Evolutionary conservation across 2,113 vertebrate genomes (phyloP).

Genomic region (Microtus ochrogaster): DNA sequence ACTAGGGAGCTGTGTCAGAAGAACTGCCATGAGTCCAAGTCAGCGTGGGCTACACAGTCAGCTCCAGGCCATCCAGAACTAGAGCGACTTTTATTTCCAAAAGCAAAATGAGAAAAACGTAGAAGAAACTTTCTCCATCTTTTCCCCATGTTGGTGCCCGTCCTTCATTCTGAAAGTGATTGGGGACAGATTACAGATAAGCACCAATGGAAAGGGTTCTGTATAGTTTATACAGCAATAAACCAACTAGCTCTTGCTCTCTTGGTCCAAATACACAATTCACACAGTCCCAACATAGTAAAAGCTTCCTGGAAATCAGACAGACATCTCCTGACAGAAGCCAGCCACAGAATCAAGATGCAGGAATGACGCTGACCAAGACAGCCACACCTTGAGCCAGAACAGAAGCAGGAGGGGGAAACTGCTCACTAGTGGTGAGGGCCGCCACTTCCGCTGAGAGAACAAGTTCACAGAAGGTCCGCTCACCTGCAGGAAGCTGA

Average conservation of each 20-base stretch:
- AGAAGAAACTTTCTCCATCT: neutral
- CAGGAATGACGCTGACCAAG: neutral
- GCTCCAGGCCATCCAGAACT: neutral
- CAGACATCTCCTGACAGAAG: accelerated
- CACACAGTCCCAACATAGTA: neutral
- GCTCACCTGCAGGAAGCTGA: slow-evolving; percentile 98
- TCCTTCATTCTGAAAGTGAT: neutral
- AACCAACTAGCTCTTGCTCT: neutral
- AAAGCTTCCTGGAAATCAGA: neutral
- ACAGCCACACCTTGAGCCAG: neutral
- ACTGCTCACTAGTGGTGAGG: accelerated
- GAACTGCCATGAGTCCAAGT: neutral
- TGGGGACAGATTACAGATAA: neutral
- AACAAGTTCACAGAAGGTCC: neutral
- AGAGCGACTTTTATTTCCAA: neutral
- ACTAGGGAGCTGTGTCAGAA: neutral
- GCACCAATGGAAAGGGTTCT: neutral
- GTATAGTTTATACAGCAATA: neutral
- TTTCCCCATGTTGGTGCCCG: no score
- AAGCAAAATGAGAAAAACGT: neutral
- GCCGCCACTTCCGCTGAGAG: accelerated
- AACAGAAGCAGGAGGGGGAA: accelerated
- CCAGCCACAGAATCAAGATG: neutral
- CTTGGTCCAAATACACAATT: neutral
- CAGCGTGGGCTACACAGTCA: neutral